These are phyloP conservation scores for Alloplasta piceator DNA, from an alignment of 2,888 invertebrate genomes.

Conservation along the genomic window DNA sequence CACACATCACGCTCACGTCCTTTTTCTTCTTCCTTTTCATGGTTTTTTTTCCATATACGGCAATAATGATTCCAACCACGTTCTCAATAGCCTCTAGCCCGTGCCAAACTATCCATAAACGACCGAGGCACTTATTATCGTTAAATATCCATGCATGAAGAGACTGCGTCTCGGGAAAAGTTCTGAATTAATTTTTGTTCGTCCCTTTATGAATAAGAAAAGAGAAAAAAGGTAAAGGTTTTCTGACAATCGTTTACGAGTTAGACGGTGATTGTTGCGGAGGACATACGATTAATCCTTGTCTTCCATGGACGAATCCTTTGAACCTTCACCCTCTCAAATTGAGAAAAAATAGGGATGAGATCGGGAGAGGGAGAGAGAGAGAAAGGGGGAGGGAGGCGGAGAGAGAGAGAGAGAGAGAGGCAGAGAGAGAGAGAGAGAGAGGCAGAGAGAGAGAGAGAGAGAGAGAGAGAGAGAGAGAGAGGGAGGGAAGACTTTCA, in stretches of 20 bases:
- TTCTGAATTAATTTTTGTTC: not conserved
- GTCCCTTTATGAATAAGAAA: not conserved
- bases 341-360: constrained; percentile 21
- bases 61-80: not conserved
- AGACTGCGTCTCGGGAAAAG: not conserved
- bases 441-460: constrained; percentile 5
- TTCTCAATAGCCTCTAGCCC: not conserved
- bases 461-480: not conserved
- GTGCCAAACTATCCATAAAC: not conserved
- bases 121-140: not conserved
- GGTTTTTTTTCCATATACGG: not conserved
- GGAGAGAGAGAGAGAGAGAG: not conserved
- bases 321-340: constrained; percentile 6
- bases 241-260: constrained; percentile 41
- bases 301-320: constrained; percentile 1
- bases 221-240: not conserved
- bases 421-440: constrained; percentile 1
- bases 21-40: not conserved
- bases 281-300: not conserved
- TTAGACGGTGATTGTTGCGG: constrained; percentile 38
- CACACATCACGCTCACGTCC: constrained; percentile 2
- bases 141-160: no score
- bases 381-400: not conserved
- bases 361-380: constrained; percentile 8
- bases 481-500: not conserved